Conservation (phyloP, 2,888 invertebrate species). For the Idaea straminata region DNA sequence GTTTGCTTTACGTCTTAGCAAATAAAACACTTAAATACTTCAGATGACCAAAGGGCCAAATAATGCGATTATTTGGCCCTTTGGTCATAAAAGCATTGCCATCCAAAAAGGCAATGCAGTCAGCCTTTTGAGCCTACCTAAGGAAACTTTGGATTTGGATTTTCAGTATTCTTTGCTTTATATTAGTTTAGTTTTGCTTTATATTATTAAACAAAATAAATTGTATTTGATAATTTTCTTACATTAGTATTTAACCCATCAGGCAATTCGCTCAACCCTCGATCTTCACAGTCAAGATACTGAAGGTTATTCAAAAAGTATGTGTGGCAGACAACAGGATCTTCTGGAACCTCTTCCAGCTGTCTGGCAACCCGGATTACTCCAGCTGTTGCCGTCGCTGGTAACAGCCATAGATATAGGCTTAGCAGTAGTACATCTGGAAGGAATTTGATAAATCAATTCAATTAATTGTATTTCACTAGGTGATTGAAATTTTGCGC, state of each 20-base stretch:
- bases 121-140: too few relatives aligned
- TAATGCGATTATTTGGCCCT: too few relatives aligned
- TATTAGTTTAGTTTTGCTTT: too few relatives aligned
- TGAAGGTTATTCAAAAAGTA: conserved; percentile 45
- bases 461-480: conserved; percentile 13
- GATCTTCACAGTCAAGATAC: conserved; percentile 60
- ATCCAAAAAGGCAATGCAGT: too few relatives aligned
- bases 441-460: conserved; percentile 30
- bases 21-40: too few relatives aligned
- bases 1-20: too few relatives aligned
- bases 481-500: neutral
- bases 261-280: conserved; percentile 60
- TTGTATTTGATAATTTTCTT: conserved; percentile 26
- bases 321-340: conserved; percentile 40
- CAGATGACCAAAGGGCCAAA: too few relatives aligned
- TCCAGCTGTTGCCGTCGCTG: conserved; percentile 41
- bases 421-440: conserved; percentile 49
- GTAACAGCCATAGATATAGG: conserved; percentile 57
- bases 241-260: conserved; percentile 58
- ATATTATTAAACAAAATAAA: neutral
- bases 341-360: conserved; percentile 37
- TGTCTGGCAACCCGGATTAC: conserved; percentile 45
- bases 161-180: too few relatives aligned
- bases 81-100: too few relatives aligned
- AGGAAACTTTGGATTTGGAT: too few relatives aligned